Base-by-base conservation (phyloP, 2,888 invertebrate genomes). In the Hyposoter didymator region DNA sequence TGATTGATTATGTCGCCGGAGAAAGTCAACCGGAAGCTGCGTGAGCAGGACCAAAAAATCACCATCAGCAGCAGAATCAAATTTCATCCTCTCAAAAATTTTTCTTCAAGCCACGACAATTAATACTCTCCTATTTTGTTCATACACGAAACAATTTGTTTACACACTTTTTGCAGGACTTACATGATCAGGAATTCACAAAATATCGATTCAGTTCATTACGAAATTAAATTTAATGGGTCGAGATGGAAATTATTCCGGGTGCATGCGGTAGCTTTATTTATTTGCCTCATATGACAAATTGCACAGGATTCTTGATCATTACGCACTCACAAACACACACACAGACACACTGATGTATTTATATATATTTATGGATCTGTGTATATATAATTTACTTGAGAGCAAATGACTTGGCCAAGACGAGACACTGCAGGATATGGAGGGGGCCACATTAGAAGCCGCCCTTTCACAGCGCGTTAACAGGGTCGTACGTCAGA, bases 401-500 rank as follows among this genome's bases (percentile, higher is more conserved):
- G 66, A 5, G 39, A 73, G 64, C 45, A n/a, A 52, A 47, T 67
- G 55, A 43, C 59, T 62, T 28, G 45, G 28, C 59, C 49, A 66
- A 39, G 52, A 72, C 59, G 59, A 45, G 59, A 43, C 14, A 74
- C n/a, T n/a, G n/a, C 22, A 32, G 66, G 35, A 49, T 12, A 14
- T 32, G 67, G 28, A 6, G 64, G 22, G 72, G 72, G 28, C 12
- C 28, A 55, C 14, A 59, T 72, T 55, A 52, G 80, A 84, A 78
- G 28, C 67, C 74, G 78, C 84, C 87, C 80, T 84, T 84, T 85
- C 80, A 85, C 85, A 66, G 73, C 73, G 55, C 83, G 81, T 80
- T 84, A 87, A 87, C 88, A 85, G 84, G 86, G 81, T 88, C 89
- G 82, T 87, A 86, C 84, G 88, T 89, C 88, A 87, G 86, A 78